phyloP scores from a whole-genome alignment of 2,888 invertebrate genomes.

The Unio pictorum region DNA sequence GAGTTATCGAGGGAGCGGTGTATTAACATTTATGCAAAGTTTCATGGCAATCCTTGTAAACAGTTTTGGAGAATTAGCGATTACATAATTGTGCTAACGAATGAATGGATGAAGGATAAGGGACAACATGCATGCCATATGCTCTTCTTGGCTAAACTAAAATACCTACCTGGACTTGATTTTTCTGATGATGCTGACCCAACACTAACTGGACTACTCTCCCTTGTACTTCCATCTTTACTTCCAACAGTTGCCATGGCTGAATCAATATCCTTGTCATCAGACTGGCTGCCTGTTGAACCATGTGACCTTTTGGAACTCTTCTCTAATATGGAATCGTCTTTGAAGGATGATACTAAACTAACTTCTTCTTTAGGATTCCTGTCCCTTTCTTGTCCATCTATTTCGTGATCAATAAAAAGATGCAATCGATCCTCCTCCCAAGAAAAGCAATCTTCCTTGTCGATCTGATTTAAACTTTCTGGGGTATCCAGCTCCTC shows the following conservation, averaged over 20 bases:
- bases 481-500: constrained; percentile 65
- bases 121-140: too few species aligned
- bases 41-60: too few species aligned
- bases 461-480: constrained; percentile 61
- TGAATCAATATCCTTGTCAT: neutral
- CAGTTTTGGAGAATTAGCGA: too few species aligned
- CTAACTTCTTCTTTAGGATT: constrained; percentile 16
- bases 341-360: constrained; percentile 34
- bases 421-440: constrained; percentile 64
- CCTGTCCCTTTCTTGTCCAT: constrained; percentile 19
- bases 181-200: neutral
- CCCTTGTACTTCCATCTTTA: constrained; percentile 6
- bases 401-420: constrained; percentile 42
- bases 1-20: too few species aligned
- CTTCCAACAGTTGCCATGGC: constrained; percentile 1
- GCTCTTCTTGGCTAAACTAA: too few species aligned
- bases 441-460: constrained; percentile 66
- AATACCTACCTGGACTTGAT: constrained; percentile 8
- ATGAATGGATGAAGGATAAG: too few species aligned
- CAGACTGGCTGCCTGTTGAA: neutral
- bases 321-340: constrained; percentile 16
- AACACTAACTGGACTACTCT: constrained; percentile 13
- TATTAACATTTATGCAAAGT: too few species aligned
- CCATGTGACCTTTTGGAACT: neutral
- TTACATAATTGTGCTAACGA: too few species aligned